Evolutionary conservation across 2,113 vertebrate species (phyloP), one percentile per base, ranked within the genome.

Genomic region (Hydrochoerus hydrochaeris): DNA sequence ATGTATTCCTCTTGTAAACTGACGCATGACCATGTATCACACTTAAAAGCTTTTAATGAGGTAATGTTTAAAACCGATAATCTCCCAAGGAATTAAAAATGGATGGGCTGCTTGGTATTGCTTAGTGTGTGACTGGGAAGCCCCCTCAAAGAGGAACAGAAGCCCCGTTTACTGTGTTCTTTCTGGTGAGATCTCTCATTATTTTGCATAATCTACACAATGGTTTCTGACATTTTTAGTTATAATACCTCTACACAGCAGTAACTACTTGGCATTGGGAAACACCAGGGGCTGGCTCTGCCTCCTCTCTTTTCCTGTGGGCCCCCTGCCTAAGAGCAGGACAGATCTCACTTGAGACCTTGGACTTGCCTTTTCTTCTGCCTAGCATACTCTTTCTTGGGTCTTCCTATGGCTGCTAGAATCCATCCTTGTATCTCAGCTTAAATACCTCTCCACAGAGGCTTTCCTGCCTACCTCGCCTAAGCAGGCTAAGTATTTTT

Each of bases 41-140:
- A 58, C 84, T 84, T 85, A 41, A 54, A 38, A 49, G 3, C 81
- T 86, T 49, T 85, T 86, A 90, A 90, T 84, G 91, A 90, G 32
- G 69, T 63, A 46, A 73, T 85, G 73, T 89, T 86, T 86, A 85
- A 57, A 30, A 85, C 54, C 30, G 84, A 75, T 89, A 65, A 60
- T 94, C 94, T 95, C 54, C 69, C 57, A 89, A 96, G 58, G 52
- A 85, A 91, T 87, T 41, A 73, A 38, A 90, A 80, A 84, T 20
- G 30, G 60, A 24, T 77, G 60, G 75, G 85, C 63, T 80, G 46
- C 81, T 89, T 62, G 78, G 44, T 84, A 46, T 95, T 85, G 63
- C 38, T 92, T 80, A 90, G 52, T 6, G 30, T 78, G 85, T 88
- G 63, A 73, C 44, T 73, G 54, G 62, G 30, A 95, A 95, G 17